Evolutionary conservation across 2,888 invertebrate species (phyloP).

Genomic region (Spodoptera littoralis): DNA sequence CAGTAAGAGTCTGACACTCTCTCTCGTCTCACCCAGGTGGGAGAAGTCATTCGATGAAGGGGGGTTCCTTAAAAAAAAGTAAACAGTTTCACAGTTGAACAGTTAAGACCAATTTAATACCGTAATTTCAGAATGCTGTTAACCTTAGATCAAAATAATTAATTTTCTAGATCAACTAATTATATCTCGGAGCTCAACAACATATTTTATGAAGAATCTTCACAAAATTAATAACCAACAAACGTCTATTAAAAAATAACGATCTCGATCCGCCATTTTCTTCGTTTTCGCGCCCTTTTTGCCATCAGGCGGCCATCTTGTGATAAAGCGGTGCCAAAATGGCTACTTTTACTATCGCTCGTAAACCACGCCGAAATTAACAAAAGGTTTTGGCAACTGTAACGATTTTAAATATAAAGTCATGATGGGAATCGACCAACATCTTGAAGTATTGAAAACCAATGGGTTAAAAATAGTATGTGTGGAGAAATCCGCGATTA

Average conservation of each 20-base stretch:
- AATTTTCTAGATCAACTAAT: constrained; percentile 24
- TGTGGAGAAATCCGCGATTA: constrained; percentile 29
- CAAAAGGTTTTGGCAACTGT: constrained; percentile 83
- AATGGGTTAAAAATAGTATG: constrained; percentile 49
- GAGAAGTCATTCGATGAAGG: too few species aligned
- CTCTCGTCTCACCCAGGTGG: too few species aligned
- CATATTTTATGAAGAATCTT: constrained; percentile 48
- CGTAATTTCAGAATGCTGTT: background rate
- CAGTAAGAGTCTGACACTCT: too few species aligned
- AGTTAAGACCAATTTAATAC: constrained; percentile 3
- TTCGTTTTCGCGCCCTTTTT: constrained; percentile 74
- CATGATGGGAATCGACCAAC: constrained; percentile 72
- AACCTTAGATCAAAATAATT: background rate
- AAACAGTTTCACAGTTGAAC: too few species aligned
- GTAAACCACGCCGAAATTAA: constrained; percentile 84
- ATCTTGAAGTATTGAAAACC: constrained; percentile 48
- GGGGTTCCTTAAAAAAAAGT: too few species aligned
- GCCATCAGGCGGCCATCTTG: constrained; percentile 73
- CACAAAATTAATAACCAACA: constrained; percentile 65
- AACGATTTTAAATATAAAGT: constrained; percentile 80
- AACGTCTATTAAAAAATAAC: constrained; percentile 71
- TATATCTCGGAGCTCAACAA: constrained; percentile 7
- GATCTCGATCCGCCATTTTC: constrained; percentile 62
- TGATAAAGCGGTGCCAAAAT: constrained; percentile 73
- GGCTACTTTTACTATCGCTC: constrained; percentile 77